Evolutionary conservation across 2,888 invertebrate species (phyloP).

Genomic region (Argyra leucocephala): DNA sequence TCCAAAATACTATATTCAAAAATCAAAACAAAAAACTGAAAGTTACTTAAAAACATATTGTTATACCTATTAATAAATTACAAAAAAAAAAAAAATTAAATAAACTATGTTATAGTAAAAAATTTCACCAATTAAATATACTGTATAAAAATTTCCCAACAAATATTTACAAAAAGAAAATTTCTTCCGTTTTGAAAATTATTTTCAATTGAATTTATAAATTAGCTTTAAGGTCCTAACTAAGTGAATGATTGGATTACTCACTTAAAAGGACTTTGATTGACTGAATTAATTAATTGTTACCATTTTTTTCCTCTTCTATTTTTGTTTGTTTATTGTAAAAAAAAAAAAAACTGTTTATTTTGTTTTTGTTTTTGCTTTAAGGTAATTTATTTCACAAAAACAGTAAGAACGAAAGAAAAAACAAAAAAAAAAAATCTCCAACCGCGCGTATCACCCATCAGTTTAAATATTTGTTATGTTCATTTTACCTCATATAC

Average conservation of each 20-base stretch:
- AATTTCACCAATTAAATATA: too few relatives aligned
- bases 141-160: too few relatives aligned
- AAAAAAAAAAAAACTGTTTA: too few relatives aligned
- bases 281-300: conserved; percentile 3
- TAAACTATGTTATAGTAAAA: too few relatives aligned
- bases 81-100: too few relatives aligned
- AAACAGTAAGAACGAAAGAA: background rate
- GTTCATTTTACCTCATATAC: too few relatives aligned
- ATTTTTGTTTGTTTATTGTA: background rate
- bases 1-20: too few relatives aligned
- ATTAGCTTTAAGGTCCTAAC: conserved; percentile 1
- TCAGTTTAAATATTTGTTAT: background rate
- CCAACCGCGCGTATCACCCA: background rate
- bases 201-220: conserved; percentile 2
- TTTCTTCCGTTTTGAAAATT: too few relatives aligned
- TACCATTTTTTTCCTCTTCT: background rate
- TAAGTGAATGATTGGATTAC: conserved; percentile 4
- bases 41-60: too few relatives aligned
- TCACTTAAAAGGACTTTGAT: conserved; percentile 3
- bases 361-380: background rate
- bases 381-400: background rate
- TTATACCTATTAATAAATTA: too few relatives aligned
- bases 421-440: background rate
- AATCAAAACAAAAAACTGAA: too few relatives aligned
- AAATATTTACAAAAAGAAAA: too few relatives aligned